Conservation (phyloP, 2,888 invertebrate species). For the Caenorhabditis macrosperma region DNA sequence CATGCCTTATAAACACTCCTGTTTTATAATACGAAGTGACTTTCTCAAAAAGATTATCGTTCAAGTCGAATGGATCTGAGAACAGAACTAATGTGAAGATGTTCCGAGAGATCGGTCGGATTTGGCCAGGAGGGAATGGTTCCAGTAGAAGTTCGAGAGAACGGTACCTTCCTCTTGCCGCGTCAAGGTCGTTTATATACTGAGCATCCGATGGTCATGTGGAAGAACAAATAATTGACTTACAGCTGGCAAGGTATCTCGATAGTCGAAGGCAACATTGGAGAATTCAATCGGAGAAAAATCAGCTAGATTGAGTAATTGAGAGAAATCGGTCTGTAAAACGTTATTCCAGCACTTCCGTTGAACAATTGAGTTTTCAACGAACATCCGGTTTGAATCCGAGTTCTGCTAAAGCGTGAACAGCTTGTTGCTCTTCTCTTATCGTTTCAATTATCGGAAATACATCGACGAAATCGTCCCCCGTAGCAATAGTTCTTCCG, state of each 20-base stretch:
- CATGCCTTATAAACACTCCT: conserved; percentile 24
- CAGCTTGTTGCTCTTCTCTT: conserved; percentile 88
- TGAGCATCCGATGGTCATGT: too few species aligned
- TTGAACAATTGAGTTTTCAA: conserved; percentile 86
- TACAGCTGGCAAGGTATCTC: conserved; percentile 26
- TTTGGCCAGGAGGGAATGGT: conserved; percentile 87
- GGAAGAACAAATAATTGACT: conserved; percentile 2
- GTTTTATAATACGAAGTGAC: conserved; percentile 3
- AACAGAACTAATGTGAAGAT: conserved; percentile 86
- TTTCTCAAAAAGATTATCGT: neutral
- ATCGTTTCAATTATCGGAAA: conserved; percentile 90
- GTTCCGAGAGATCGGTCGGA: conserved; percentile 84
- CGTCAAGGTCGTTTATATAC: conserved; percentile 43
- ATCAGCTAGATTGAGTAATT: conserved; percentile 15
- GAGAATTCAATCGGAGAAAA: conserved; percentile 6
- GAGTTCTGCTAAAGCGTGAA: conserved; percentile 57
- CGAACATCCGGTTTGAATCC: conserved; percentile 8
- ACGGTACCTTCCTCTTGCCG: neutral
- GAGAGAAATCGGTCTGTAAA: neutral
- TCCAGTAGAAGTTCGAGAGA: conserved; percentile 21
- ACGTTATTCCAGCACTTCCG: too few species aligned
- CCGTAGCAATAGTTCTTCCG: conserved; percentile 87
- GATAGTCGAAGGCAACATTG: conserved; percentile 28
- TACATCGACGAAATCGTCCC: conserved; percentile 91
- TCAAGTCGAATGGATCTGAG: conserved; percentile 85